These are phyloP conservation scores for Alosa sapidissima DNA, from an alignment of 2,797 vertebrate species.

Conservation along the genomic window DNA sequence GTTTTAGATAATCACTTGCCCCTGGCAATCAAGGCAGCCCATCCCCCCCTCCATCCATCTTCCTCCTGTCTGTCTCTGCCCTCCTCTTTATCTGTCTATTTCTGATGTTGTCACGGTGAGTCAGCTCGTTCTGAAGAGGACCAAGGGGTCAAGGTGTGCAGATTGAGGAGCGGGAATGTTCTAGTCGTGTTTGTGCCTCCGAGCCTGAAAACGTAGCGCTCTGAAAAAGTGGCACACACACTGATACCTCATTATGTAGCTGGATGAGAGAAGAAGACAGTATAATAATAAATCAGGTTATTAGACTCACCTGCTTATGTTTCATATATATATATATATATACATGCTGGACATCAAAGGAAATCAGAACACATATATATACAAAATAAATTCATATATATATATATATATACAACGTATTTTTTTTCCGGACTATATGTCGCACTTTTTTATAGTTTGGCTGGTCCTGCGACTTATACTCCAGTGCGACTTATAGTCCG, in stretches of 20 bases:
- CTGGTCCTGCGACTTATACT: too few relatives aligned
- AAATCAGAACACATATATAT: too few relatives aligned
- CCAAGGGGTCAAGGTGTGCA: not conserved
- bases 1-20: conserved; percentile 13
- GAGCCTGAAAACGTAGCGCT: not conserved
- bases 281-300: too few relatives aligned
- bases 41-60: not conserved
- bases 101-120: not conserved
- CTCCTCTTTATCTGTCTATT: not conserved
- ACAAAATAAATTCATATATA: too few relatives aligned
- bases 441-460: too few relatives aligned
- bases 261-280: not conserved
- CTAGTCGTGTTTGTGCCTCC: not conserved
- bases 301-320: too few relatives aligned
- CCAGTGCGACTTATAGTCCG: too few relatives aligned
- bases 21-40: not conserved
- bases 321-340: too few relatives aligned
- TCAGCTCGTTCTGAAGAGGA: not conserved
- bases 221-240: not conserved
- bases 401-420: too few relatives aligned
- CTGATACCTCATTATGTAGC: not conserved
- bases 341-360: too few relatives aligned
- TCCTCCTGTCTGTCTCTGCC: not conserved
- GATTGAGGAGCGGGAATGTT: not conserved
- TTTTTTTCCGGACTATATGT: too few relatives aligned